These are phyloP conservation scores for Loris lydekkerianus DNA, from an alignment of 2,797 vertebrate genomes.

Conservation along the genomic window DNA sequence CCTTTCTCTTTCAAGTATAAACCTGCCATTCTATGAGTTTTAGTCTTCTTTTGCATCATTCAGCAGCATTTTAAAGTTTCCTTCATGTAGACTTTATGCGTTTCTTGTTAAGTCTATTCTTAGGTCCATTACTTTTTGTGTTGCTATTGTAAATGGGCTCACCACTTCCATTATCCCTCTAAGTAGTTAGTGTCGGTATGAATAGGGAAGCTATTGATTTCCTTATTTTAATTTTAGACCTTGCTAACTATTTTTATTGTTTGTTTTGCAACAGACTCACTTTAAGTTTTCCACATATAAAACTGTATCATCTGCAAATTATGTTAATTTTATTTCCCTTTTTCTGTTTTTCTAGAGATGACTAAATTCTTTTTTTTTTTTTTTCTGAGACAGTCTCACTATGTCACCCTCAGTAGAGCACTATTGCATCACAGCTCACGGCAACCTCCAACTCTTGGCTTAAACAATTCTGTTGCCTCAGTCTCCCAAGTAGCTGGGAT, in stretches of 20 bases:
- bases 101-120: conserved; percentile 63
- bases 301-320: neutral
- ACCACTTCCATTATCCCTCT: neutral
- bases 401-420: no score
- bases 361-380: neutral
- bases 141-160: conserved; percentile 6
- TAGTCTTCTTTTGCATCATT: neutral
- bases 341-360: conserved; percentile 1
- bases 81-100: conserved; percentile 38
- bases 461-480: no score
- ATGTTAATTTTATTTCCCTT: neutral
- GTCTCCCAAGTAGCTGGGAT: no score
- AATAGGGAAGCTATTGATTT: conserved; percentile 70
- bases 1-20: conserved; percentile 7
- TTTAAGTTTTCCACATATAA: neutral
- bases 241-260: conserved; percentile 54
- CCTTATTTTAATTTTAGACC: conserved; percentile 60
- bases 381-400: no score
- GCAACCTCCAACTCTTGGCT: no score
- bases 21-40: neutral
- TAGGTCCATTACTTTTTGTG: conserved; percentile 31
- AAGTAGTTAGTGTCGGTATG: conserved; percentile 41
- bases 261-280: conserved; percentile 33
- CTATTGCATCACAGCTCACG: no score
- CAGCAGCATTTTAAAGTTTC: neutral